A percentile compares a stretch with the other conserved stretches of the same genome.
Conservation (phyloP, 2,888 invertebrate genomes). For the Euproctis similis region DNA sequence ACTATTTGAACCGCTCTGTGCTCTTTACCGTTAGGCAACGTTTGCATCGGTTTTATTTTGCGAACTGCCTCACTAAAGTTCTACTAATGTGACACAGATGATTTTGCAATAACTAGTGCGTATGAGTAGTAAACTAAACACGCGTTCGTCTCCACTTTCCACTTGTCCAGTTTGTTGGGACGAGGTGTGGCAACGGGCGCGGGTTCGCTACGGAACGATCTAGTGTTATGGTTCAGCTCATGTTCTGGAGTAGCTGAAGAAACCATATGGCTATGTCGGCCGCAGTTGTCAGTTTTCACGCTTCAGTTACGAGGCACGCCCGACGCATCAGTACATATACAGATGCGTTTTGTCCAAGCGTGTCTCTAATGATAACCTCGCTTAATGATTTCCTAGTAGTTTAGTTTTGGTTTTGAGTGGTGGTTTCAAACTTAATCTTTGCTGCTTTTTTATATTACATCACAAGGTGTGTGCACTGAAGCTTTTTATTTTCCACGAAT, state of each 20-base stretch:
- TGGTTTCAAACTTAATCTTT: conserved; percentile 61
- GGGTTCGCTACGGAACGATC: too few relatives aligned
- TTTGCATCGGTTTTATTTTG: conserved; percentile 19
- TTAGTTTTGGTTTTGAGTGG: conserved; percentile 66
- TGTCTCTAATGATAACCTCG: conserved; percentile 60
- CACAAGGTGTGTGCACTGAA: conserved; percentile 45
- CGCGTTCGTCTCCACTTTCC: conserved; percentile 13
- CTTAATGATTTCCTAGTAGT: conserved; percentile 66
- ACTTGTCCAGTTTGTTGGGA: conserved; percentile 17
- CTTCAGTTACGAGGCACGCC: conserved; percentile 48
- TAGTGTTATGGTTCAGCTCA: conserved; percentile 39
- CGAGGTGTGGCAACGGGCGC: not conserved
- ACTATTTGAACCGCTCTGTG: conserved; percentile 28
- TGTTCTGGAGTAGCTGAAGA: conserved; percentile 25
- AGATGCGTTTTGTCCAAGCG: conserved; percentile 33
- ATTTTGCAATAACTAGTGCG: conserved; percentile 24
- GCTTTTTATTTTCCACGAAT: conserved; percentile 39
- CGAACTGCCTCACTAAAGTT: conserved; percentile 11
- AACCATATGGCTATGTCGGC: conserved; percentile 37
- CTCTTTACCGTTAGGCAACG: conserved; percentile 13
- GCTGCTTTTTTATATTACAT: conserved; percentile 57
- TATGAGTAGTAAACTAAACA: conserved; percentile 14
- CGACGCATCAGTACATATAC: conserved; percentile 36
- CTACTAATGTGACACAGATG: conserved; percentile 27
- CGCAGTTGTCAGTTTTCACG: conserved; percentile 36